Base-by-base conservation (phyloP, 2,797 vertebrate species). In the Allobates femoralis region DNA sequence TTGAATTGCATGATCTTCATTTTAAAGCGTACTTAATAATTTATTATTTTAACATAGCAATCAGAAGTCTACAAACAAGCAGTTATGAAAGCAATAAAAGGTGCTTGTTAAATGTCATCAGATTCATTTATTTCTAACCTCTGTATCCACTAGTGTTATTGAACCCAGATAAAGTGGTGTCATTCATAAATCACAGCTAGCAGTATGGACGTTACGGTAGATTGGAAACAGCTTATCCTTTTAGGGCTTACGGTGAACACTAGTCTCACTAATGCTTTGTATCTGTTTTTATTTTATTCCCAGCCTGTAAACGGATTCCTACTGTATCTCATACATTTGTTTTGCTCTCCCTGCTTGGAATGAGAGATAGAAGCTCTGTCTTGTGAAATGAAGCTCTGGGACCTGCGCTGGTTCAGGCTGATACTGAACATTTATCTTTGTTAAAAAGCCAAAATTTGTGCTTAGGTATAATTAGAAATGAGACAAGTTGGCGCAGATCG, bases 91-190 rank as follows among this genome's bases (percentile, higher is more conserved):
- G 71, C 90, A 91, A 83, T 76, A 83, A 50, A 50, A 93, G 87
- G 80, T 91, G 76, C 92, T 94, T 94, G 91, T 94, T 89, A 86
- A 91, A 90, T 67, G 87, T 90, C 90, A 94, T 94, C 92, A 93
- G 92, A 93, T 91, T 91, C 92, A 89, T 90, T 94, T 94, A 93
- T 93, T 94, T 93, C 93, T 79, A 62, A 94, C 93, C 93, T 92
- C 86, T 89, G 93, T 79, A 93, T 92, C 93, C 92, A 93, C 90
- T 89, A 89, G 89, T 91, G 89, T 90, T 91, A 94, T 93, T 93
- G 93, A 94, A 85, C 92, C 90, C 90, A 92, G 93, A 93, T 93
- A 92, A 92, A 60, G 86, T 89, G 73, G 83, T 88, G 87, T 89
- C 89, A 91, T 90, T 90, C 58, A 94, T 92, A 94, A 94, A 94